Conservation (phyloP, 2,113 vertebrate genomes). For the Pangasianodon gigas region DNA sequence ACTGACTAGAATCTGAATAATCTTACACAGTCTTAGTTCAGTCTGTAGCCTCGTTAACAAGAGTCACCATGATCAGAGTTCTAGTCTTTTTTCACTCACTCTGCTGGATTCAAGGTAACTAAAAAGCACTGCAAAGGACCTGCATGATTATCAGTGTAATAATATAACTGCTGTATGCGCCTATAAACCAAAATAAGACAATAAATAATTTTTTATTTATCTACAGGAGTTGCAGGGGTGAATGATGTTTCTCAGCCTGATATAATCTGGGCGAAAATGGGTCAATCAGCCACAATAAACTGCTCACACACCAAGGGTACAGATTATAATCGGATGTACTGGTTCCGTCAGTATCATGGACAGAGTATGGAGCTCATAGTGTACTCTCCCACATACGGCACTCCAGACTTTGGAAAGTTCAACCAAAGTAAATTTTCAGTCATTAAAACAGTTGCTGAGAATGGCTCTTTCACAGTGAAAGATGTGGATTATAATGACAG, state of each 20-base stretch:
- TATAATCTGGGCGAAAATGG: neutral
- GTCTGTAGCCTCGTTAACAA: neutral
- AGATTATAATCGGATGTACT: slow-evolving; percentile 55
- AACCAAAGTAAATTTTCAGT: slow-evolving; percentile 34
- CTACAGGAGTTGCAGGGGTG: neutral
- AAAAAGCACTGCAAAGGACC: neutral
- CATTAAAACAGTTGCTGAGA: neutral
- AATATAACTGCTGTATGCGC: neutral
- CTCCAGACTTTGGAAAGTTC: slow-evolving; percentile 36
- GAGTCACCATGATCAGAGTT: slow-evolving; percentile 34
- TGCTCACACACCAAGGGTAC: slow-evolving; percentile 49
- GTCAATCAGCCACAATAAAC: slow-evolving; percentile 6
- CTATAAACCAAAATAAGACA: neutral
- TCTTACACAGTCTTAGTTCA: neutral
- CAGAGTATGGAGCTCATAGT: slow-evolving; percentile 56
- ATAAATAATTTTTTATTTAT: neutral
- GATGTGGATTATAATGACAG: slow-evolving; percentile 40
- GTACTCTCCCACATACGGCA: neutral
- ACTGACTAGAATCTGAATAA: neutral
- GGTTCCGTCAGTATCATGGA: slow-evolving; percentile 63
- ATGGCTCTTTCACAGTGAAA: slow-evolving; percentile 51
- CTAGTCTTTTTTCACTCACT: slow-evolving; percentile 17
- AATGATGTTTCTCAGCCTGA: slow-evolving; percentile 48
- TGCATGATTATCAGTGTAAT: neutral
- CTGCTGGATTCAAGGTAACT: slow-evolving; percentile 24